These are phyloP conservation scores for Apocrypta bakeri DNA, from an alignment of 1,140 invertebrate species.

Conservation along the genomic window DNA sequence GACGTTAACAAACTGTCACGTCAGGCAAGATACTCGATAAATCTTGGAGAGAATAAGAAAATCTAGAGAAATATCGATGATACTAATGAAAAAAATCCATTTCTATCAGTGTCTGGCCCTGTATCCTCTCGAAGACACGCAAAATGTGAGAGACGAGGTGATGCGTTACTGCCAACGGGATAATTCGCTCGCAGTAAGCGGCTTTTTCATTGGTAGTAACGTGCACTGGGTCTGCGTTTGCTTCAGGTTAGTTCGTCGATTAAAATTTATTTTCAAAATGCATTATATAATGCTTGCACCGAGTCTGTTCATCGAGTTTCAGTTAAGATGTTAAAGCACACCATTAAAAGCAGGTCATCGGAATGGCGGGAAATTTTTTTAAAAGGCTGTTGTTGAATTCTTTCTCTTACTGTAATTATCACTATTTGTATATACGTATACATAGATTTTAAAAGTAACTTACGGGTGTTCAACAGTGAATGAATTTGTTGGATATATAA, in stretches of 20 bases:
- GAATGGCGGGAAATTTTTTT: neutral
- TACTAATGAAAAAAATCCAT: neutral
- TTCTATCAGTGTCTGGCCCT: conserved; percentile 59
- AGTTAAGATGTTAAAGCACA: neutral
- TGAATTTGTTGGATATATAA: conserved; percentile 25
- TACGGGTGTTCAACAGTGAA: neutral
- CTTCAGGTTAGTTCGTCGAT: conserved; percentile 72
- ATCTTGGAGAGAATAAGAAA: neutral
- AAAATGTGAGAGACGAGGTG: conserved; percentile 61
- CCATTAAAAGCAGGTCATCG: neutral
- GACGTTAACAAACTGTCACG: conserved; percentile 51
- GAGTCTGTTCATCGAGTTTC: conserved; percentile 54
- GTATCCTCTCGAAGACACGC: conserved; percentile 63
- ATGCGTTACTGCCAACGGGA: conserved; percentile 53
- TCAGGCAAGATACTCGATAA: conserved; percentile 25
- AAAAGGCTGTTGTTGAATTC: neutral
- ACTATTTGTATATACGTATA: conserved; percentile 25
- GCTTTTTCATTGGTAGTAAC: conserved; percentile 35
- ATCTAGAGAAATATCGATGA: too few relatives aligned
- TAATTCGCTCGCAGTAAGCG: conserved; percentile 12
- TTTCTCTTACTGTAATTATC: neutral
- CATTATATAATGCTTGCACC: conserved; percentile 32
- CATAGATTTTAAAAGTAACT: conserved; percentile 17
- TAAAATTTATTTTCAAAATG: conserved; percentile 64
- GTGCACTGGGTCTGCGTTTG: conserved; percentile 51